These are phyloP conservation scores for Sepiola atlantica DNA, from an alignment of 2,888 invertebrate species.

Conservation along the genomic window DNA sequence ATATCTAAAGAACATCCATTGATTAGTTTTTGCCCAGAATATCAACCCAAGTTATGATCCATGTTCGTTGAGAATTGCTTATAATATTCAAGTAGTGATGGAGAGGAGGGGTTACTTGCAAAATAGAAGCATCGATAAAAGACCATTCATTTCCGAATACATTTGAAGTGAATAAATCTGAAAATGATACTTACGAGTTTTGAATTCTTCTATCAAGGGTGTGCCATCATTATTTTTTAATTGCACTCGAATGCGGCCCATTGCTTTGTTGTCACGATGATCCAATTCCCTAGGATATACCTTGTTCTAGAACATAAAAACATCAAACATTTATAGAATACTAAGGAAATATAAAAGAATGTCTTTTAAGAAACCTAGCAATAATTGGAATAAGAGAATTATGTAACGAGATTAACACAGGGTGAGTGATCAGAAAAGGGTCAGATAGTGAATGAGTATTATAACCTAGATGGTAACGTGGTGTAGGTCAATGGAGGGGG, in stretches of 20 bases:
- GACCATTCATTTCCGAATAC: neutral
- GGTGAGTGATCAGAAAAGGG: no score
- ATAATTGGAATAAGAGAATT: no score
- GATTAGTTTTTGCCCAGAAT: no score
- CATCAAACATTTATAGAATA: neutral
- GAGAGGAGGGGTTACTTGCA: neutral
- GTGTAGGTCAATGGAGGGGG: no score
- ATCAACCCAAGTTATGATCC: no score
- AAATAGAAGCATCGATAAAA: neutral
- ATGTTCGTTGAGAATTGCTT: no score
- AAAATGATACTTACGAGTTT: constrained; percentile 77
- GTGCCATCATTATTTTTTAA: constrained; percentile 91
- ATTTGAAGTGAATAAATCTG: neutral
- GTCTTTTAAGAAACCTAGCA: neutral
- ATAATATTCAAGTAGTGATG: no score
- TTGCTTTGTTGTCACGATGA: constrained; percentile 85
- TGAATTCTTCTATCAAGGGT: constrained; percentile 82
- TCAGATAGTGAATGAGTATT: no score
- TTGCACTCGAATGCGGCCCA: constrained; percentile 94
- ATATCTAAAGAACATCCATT: no score
- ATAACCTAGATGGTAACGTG: no score
- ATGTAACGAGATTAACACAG: no score
- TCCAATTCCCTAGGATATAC: constrained; percentile 92
- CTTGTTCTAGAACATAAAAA: constrained; percentile 78
- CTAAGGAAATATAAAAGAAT: neutral